phyloP scores from a whole-genome alignment of 2,797 vertebrate species.

The Neosilurus mollespiculum region DNA sequence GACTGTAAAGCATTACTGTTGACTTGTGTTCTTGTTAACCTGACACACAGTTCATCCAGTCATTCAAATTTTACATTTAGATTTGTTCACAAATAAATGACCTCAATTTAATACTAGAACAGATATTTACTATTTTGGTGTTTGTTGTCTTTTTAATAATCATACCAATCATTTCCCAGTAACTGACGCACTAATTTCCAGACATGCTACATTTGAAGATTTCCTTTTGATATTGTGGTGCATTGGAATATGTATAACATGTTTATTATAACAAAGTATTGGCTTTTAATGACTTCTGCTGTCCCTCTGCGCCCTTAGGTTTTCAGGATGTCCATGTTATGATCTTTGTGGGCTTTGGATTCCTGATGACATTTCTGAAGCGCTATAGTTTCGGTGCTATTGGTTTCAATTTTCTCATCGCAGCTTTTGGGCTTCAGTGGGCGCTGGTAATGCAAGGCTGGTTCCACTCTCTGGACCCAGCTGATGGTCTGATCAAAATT shows the following conservation, averaged over 20 bases:
- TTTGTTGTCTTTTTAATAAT: background rate
- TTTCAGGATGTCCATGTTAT: conserved; percentile 98
- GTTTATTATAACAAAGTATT: background rate
- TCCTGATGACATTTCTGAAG: conserved; percentile 95
- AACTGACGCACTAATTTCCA: background rate
- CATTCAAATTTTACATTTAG: background rate
- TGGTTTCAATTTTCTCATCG: conserved; percentile 94
- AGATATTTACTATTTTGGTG: background rate
- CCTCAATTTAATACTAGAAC: background rate
- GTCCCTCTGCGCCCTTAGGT: conserved; percentile 68
- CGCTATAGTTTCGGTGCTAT: conserved; percentile 89
- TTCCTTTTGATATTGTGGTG: background rate
- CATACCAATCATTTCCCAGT: background rate
- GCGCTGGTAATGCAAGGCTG: conserved; percentile 96
- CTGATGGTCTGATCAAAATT: conserved; percentile 80
- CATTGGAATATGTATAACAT: conserved; percentile 14
- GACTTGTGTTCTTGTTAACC: background rate
- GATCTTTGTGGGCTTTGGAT: conserved; percentile 97
- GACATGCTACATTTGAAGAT: background rate
- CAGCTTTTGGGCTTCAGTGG: conserved; percentile 94
- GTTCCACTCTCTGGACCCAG: conserved; percentile 78
- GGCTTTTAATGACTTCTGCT: background rate
- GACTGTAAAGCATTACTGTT: background rate
- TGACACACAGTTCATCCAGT: background rate
- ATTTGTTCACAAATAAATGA: background rate